Evolutionary conservation across 2,113 vertebrate genomes (phyloP), one percentile per base, ranked within the genome.

Genomic region (Emydura subglobosa): DNA sequence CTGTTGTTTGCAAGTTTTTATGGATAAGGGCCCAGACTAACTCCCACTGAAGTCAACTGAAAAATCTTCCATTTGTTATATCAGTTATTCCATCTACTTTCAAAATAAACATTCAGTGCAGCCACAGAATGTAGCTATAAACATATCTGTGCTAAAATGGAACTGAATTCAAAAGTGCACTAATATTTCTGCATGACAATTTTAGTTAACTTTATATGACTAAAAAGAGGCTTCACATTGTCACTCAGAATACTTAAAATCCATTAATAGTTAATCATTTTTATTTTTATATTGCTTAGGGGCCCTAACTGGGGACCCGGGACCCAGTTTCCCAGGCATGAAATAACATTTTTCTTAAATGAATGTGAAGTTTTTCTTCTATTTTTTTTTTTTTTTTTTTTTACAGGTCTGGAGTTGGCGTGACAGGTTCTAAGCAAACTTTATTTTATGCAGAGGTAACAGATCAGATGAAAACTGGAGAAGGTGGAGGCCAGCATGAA

Each of bases 371-470:
- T 57, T 89, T 87, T 2, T 16, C 59, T 86, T 72, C n/a, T 72
- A 1, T 39, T 47, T 8, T 89, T 89, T 87, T 2, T 16, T 89
- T 89, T 87, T 2, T 16, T 1, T 39, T 47, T 8, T 89, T 80
- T 97, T 59, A 24, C 93, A 99, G 99, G 97, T 98, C 98, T 72
- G 99, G 99, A 29, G 99, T 99, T 47, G 99, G 99, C 3, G 98
- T 99, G 93, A 98, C 98, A 0, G 99, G 99, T 10, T 96, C 99
- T 92, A 99, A 98, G 96, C 99, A 99, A 97, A 99, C 99, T 5
- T 97, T 99, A 97, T 99, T 99, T 95, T 99, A 99, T 5, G 98
- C 98, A 14, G 99, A 99, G 97, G 99, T 99, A 89, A 99, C 99
- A 0, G 99, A 99, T 3, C 98, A 99, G 97, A 98, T 99, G 98